Evolutionary conservation across 1,140 invertebrate species (phyloP).

Genomic region (Megathymus violae): DNA sequence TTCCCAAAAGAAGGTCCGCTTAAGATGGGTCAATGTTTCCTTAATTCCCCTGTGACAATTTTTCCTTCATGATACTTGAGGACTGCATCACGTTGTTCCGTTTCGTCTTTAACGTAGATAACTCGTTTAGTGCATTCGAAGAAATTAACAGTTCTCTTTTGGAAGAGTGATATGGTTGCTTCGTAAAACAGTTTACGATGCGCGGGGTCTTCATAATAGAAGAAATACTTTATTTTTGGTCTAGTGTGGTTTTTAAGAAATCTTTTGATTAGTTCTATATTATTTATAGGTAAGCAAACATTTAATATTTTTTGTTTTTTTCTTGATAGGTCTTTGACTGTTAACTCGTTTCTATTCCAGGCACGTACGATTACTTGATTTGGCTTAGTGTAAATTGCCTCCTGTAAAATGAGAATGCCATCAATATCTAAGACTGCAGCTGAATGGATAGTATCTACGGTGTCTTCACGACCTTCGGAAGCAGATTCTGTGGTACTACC

Average conservation of each 20-base stretch:
- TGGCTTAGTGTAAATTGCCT: constrained; percentile 44
- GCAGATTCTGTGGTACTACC: constrained; percentile 18
- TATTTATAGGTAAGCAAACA: constrained; percentile 21
- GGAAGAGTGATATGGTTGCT: constrained; percentile 12
- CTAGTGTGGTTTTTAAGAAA: constrained; percentile 23
- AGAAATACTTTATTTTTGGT: constrained; percentile 34
- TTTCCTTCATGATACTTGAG: constrained; percentile 39
- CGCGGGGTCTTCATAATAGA: constrained; percentile 31
- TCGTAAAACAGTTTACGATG: no score
- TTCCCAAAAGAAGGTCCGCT: constrained; percentile 32
- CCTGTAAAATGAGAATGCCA: constrained; percentile 36
- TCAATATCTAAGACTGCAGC: no score
- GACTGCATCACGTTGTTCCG: constrained; percentile 27
- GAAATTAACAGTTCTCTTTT: constrained; percentile 31
- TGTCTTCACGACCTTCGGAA: constrained; percentile 19
- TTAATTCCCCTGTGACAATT: constrained; percentile 38
- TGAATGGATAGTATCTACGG: constrained; percentile 7
- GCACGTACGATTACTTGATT: constrained; percentile 40
- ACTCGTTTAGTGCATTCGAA: constrained; percentile 39
- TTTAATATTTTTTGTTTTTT: constrained; percentile 36
- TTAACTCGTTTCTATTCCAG: constrained; percentile 35
- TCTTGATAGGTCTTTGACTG: constrained; percentile 38
- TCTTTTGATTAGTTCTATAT: constrained; percentile 20
- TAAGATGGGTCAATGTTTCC: constrained; percentile 45
- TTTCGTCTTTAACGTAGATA: constrained; percentile 23